These are phyloP conservation scores for Aplocera efformata DNA, from an alignment of 2,888 invertebrate genomes.

Conservation along the genomic window DNA sequence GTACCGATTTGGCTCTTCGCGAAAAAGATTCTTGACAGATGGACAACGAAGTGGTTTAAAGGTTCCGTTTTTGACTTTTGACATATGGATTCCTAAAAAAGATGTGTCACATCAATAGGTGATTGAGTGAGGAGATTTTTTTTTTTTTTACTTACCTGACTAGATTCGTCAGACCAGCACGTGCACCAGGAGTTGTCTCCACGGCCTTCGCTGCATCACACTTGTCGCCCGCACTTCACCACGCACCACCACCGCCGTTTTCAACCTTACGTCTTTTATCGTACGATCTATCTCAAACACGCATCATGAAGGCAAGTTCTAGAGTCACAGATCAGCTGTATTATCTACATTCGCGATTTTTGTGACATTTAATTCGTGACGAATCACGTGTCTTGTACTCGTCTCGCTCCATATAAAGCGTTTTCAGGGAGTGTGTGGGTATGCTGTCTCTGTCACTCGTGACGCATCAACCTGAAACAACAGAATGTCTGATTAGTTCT, in stretches of 20 bases:
- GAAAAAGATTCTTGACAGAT: too few relatives aligned
- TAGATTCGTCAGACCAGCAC: conserved; percentile 72
- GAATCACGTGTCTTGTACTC: conserved; percentile 61
- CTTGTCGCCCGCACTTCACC: conserved; percentile 36
- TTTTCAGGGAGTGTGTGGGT: conserved; percentile 49
- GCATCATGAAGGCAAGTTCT: conserved; percentile 34
- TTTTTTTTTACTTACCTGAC: conserved; percentile 73
- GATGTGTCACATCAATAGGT: not conserved
- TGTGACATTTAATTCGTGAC: conserved; percentile 61
- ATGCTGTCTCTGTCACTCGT: conserved; percentile 54
- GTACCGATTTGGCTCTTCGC: too few relatives aligned
- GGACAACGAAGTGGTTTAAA: too few relatives aligned
- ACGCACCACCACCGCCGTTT: conserved; percentile 44
- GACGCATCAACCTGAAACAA: conserved; percentile 67
- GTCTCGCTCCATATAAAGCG: conserved; percentile 76
- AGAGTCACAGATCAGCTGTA: conserved; percentile 47
- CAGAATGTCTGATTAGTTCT: conserved; percentile 41
- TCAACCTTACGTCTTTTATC: conserved; percentile 39
- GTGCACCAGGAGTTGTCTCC: conserved; percentile 44
- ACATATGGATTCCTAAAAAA: too few relatives aligned
- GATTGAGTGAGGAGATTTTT: not conserved
- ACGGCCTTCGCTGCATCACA: conserved; percentile 68
- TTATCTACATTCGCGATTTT: conserved; percentile 67
- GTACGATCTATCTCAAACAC: conserved; percentile 33
- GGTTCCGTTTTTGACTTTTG: too few relatives aligned